Percentiles rank a stretch among this genome's conserved stretches.
These are phyloP conservation scores for Stichopus horrens DNA, from an alignment of 53 echinoderm and acorn worm species.

Conservation along the genomic window DNA sequence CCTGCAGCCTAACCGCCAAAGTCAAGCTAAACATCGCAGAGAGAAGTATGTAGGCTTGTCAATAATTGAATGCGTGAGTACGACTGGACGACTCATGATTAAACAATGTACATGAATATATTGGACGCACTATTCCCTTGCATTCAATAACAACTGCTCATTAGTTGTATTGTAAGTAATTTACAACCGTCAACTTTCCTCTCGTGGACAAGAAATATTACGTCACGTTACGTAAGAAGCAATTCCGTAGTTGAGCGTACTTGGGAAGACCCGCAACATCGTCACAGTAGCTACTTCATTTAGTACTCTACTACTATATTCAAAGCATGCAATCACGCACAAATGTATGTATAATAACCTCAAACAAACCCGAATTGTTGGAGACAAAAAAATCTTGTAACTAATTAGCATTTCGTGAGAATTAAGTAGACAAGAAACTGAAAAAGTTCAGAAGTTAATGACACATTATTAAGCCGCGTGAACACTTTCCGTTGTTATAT, in stretches of 20 bases:
- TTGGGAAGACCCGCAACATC: background rate
- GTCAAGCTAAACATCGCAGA: no score
- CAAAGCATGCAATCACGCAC: no score
- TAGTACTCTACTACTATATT: no score
- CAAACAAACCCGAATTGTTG: no score
- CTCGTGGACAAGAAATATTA: background rate
- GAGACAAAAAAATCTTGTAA: no score
- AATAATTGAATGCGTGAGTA: no score
- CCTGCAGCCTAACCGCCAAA: background rate
- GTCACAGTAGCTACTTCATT: background rate
- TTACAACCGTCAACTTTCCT: constrained; percentile 23
- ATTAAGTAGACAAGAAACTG: background rate
- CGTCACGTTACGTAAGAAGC: constrained; percentile 27
- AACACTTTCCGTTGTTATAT: no score
- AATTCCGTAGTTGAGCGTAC: constrained; percentile 18
- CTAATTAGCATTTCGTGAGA: no score
- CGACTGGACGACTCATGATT: no score
- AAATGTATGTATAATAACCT: no score
- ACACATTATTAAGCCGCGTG: background rate
- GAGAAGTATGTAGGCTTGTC: no score
- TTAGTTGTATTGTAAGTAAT: constrained; percentile 13
- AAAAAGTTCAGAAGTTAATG: background rate
- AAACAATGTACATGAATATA: no score
- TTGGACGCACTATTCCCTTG: background rate
- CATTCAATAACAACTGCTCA: constrained; percentile 13